Evolutionary conservation across 2,113 vertebrate species (phyloP), one percentile per base, ranked within the genome.

Genomic region (Beaufortia kweichowensis): DNA sequence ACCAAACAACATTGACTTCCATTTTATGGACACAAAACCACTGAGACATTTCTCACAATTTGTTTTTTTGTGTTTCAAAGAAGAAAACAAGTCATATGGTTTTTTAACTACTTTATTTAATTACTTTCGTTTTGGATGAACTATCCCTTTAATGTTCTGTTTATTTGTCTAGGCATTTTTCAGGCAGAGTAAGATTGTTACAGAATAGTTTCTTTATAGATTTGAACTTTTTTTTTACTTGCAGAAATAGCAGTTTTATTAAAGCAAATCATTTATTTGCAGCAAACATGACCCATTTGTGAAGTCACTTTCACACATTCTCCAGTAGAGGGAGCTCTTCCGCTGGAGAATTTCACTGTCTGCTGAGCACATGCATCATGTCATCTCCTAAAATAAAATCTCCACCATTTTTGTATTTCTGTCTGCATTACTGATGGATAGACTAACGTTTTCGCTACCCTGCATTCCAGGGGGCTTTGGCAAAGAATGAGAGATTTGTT

Each of bases 281-380:
- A 67, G 41, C 65, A 50, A 50, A 48, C 17, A 55, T 35, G 50
- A 71, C 68, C 53, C 21, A 41, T 2, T 71, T 56, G 11, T 15
- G 6, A 28, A 23, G 14, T 82, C 76, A 87, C 70, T 89, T 31
- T 81, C 65, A 76, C 1, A 67, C 21, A 82, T 2, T 64, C 55
- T 80, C 87, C 88, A 90, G 84, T 83, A 89, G 89, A 88, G 86
- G 89, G 88, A 87, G 85, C 67, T 77, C 62, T 82, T 85, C 75
- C 82, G 65, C 80, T 64, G 43, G 50, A 64, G 75, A 14, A 28
- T 60, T 66, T 75, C 31, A 23, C 64, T 66, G 11, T 17, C 70
- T 43, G 35, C 24, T 9, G 15, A 7, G 33, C 59, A 23, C 8
- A 15, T 28, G 55, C 17, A 59, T 73, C 70, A 31, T 48, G 56